phyloP scores from a whole-genome alignment of 2,113 vertebrate genomes.

The Hipposideros armiger region DNA sequence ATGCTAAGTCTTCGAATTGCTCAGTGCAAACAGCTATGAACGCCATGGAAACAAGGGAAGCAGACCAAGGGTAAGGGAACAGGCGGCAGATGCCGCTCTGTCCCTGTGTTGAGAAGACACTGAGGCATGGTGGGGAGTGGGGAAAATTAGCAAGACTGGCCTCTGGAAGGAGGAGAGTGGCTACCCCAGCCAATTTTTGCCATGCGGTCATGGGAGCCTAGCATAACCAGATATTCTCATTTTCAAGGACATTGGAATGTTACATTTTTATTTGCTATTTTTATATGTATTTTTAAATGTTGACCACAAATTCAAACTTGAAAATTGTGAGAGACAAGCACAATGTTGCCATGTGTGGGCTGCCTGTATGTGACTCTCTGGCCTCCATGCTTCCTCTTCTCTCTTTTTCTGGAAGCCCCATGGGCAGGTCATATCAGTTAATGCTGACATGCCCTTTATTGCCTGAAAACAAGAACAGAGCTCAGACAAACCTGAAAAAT shows the following conservation, averaged over 20 bases:
- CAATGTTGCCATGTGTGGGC: neutral
- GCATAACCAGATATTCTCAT: neutral
- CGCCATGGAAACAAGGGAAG: neutral
- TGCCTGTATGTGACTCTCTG: neutral
- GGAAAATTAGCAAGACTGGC: neutral
- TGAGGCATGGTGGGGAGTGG: neutral
- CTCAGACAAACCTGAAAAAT: neutral
- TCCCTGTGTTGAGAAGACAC: neutral
- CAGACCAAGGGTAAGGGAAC: neutral
- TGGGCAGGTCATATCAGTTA: neutral
- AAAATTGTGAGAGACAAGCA: neutral
- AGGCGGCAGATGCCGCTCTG: neutral
- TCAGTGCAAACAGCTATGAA: neutral
- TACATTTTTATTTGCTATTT: neutral
- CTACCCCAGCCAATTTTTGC: neutral
- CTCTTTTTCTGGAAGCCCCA: neutral
- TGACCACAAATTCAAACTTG: conserved; percentile 11
- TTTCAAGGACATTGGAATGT: neutral
- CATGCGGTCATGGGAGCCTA: neutral
- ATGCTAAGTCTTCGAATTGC: neutral
- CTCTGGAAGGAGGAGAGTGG: neutral
- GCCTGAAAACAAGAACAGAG: neutral
- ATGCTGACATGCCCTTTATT: neutral
- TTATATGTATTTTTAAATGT: neutral
- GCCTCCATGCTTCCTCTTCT: neutral